These are phyloP conservation scores for Cathartes aura DNA, from an alignment of 2,113 vertebrate genomes.

Conservation along the genomic window DNA sequence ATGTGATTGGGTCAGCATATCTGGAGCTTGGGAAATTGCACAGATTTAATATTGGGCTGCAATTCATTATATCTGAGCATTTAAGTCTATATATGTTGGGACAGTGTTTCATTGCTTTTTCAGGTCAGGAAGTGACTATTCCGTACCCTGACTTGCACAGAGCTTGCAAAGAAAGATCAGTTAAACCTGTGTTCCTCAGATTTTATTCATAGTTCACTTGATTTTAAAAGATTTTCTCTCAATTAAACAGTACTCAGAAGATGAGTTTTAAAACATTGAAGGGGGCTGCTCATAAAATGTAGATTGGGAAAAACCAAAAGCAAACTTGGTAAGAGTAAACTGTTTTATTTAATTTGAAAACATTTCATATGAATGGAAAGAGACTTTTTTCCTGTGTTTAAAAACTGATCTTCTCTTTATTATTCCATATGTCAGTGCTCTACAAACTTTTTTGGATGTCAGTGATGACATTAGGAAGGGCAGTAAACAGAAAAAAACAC, in stretches of 20 bases:
- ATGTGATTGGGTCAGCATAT: background rate
- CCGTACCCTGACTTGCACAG: background rate
- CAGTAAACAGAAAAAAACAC: background rate
- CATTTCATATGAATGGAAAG: background rate
- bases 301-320: background rate
- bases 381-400: background rate
- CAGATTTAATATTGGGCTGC: background rate
- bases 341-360: slow-evolving; percentile 6
- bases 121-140: background rate
- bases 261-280: background rate
- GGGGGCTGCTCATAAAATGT: background rate
- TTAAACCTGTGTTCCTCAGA: background rate
- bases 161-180: background rate
- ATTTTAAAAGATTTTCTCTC: background rate
- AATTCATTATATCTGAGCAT: background rate
- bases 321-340: background rate
- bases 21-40: slow-evolving; percentile 8
- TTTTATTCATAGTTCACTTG: background rate
- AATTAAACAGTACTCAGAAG: background rate
- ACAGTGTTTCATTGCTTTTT: background rate
- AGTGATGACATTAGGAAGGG: background rate
- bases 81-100: background rate
- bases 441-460: background rate
- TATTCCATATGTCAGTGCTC: background rate
- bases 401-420: background rate